A percentile compares a stretch with the other conserved stretches of the same genome.
Conservation (phyloP, 2,888 invertebrate species). For the Bombylius major region DNA sequence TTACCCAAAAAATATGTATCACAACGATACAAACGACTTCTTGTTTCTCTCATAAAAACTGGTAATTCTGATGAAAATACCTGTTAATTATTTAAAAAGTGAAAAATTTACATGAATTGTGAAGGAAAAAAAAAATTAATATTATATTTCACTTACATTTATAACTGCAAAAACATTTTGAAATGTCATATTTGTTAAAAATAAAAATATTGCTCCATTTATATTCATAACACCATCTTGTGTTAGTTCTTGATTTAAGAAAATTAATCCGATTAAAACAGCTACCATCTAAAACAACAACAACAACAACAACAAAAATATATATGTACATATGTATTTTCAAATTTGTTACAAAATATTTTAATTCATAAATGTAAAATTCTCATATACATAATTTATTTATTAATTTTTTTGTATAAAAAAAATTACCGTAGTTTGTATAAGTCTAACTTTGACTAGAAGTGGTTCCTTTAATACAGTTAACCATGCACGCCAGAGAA, state of each 20-base stretch:
- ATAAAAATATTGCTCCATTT: constrained; percentile 82
- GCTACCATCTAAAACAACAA: constrained; percentile 61
- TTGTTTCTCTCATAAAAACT: constrained; percentile 77
- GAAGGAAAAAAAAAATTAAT: not conserved
- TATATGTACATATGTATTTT: too few species aligned
- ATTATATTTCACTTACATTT: constrained; percentile 44
- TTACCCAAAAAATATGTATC: constrained; percentile 87
- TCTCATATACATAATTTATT: too few species aligned
- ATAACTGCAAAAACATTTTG: constrained; percentile 91
- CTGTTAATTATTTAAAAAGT: constrained; percentile 35
- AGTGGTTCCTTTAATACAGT: constrained; percentile 82
- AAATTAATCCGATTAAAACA: constrained; percentile 76
- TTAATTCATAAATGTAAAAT: not conserved
- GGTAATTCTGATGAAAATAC: constrained; percentile 83
- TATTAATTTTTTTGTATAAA: not conserved
- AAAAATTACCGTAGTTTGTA: constrained; percentile 85
- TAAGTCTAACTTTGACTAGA: constrained; percentile 72
- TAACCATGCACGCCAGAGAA: constrained; percentile 83
- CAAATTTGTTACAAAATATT: too few species aligned
- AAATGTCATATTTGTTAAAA: constrained; percentile 86
- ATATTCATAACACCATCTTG: constrained; percentile 90
- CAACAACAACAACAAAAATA: too few species aligned
- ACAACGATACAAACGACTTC: constrained; percentile 80
- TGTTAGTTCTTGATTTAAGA: constrained; percentile 65
- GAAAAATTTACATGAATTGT: not conserved